Base-by-base conservation (phyloP, 2,888 invertebrate species). In the Chaitophorus viminalis region DNA sequence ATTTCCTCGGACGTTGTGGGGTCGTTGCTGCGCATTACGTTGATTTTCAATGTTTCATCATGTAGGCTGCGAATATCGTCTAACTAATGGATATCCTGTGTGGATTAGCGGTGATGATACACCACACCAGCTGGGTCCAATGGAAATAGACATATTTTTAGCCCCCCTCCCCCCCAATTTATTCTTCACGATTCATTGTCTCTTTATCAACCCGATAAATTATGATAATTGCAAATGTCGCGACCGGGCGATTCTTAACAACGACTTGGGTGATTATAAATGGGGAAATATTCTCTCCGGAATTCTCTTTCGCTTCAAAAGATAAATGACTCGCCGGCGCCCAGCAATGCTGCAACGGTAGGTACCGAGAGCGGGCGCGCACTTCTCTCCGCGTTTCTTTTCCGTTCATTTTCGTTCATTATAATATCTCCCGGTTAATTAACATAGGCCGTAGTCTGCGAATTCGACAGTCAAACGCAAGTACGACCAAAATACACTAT, bases 141-240 rank as follows among this genome's bases (percentile, higher is more conserved):
- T 29, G 65, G 36, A 29, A 29, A n/a, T 65, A 65, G 65, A 36
- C 60, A 65, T 65, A 65, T 79, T 39, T 39, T 36, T 29, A 31
- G 29, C 29, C 17, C 31, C 46, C 46, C 46, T 1, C 8, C 11
- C 1, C 9, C 0, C 9, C 18, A 3, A 0, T 25, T 70, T 82
- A 70, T 46, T 31, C 74, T 14, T 74, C 33, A 21, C 76, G 46
- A 68, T 68, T 52, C 76, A 77, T 85, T 85, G 77, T 77, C 65
- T 68, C 84, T 76, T 85, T 77, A 85, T 85, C 76, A 77, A 85
- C 84, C 46, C 68, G 25, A 85, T 85, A 77, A 85, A 77, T 85
- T 77, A 77, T 68, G n/a, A 85, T 85, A 85, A 77, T 85, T 77
- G 68, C 77, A 46, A 77, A 85, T 85, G 84, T 85, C 77, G 65